Conservation (phyloP, 2,113 vertebrate species). For the Gyps fulvus region DNA sequence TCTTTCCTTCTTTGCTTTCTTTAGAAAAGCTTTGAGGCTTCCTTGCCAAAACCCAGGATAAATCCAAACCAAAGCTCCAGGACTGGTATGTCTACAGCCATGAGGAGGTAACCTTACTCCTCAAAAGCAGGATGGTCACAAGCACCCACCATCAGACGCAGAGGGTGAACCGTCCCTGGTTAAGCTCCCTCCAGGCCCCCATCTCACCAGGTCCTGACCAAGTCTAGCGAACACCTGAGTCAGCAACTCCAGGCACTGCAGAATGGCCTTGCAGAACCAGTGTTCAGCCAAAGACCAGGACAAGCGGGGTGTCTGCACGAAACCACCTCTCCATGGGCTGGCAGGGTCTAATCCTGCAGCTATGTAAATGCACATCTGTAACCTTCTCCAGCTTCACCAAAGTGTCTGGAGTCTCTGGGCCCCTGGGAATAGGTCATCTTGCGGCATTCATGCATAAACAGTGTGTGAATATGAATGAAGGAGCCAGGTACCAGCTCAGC, state of each 20-base stretch:
- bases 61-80: not conserved
- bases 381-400: not conserved
- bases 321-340: not conserved
- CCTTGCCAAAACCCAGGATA: not conserved
- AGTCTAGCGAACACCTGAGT: not conserved
- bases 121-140: not conserved
- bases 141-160: not conserved
- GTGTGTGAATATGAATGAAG: not conserved
- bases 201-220: not conserved
- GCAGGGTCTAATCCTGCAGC: not conserved
- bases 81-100: not conserved
- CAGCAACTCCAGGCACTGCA: not conserved
- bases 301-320: accelerated
- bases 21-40: not conserved
- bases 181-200: not conserved
- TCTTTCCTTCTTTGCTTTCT: not conserved
- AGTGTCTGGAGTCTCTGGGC: not conserved
- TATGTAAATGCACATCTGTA: not conserved
- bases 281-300: not conserved
- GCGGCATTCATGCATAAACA: not conserved
- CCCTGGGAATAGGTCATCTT: not conserved
- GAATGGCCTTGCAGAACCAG: not conserved
- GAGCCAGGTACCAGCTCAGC: not conserved
- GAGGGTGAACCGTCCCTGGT: not conserved
- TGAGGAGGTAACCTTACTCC: not conserved